Base-by-base conservation (phyloP, 2,888 invertebrate genomes). In the Alloscopus bannaensis region DNA sequence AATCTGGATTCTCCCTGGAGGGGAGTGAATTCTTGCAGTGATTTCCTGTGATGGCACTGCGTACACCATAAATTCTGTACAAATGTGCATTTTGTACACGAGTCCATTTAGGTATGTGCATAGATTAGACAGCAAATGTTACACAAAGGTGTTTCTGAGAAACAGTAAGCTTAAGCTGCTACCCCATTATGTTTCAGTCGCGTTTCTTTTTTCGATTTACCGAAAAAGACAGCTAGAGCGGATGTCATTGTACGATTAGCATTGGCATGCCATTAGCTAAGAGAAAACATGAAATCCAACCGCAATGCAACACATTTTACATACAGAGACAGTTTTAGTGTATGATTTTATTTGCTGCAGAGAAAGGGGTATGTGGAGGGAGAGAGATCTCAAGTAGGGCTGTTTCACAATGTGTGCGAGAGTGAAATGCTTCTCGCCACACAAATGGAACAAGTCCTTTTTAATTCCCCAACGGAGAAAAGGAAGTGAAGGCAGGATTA, bases 301-400 rank as follows among this genome's bases (percentile, higher is more conserved):
- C 64, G 64, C 64, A 64, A 26, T 64, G 64, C 64, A 64, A 42
- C 64, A 64, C 40, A 64, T 31, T 29, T 29, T 13, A 6, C 59
- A 29, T n/a, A 59, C 18, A n/a, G 18, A 29, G 6, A 1, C 16
- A 62, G 24, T 42, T n/a, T n/a, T n/a, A n/a, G n/a, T n/a, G n/a
- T 3, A 45, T 4, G 45, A 18, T 11, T n/a, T 36, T 36, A 36
- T 36, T 36, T 36, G 6, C 13, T 36, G 36, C 13, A 6, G 36
- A 36, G 13, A 36, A 36, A 36, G 8, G 36, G 45, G 3, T n/a
- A 18, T 4, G 18, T 45, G 13, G 45, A 45, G 18, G 13, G 8
- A 16, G n/a, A 45, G n/a, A 16, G n/a, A 45, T 45, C n/a, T n/a
- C 36, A 36, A 18, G 45, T 11, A 45, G 18, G n/a, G n/a, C 8